phyloP scores from a whole-genome alignment of 37 sponge, comb jelly and placozoan species.

The Beroe ovata region DNA sequence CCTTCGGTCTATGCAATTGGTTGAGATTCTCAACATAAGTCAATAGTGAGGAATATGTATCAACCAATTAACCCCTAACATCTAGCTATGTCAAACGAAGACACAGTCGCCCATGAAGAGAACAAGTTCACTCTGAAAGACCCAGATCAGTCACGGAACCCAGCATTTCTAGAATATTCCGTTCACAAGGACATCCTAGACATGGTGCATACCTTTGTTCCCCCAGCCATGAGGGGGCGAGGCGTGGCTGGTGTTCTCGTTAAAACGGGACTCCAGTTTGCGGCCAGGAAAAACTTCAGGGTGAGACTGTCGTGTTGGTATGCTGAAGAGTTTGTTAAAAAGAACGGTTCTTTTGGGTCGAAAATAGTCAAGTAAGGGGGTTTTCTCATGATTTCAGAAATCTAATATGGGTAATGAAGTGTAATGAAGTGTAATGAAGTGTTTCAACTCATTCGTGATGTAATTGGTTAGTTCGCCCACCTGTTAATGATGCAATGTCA shows the following conservation, averaged over 20 bases:
- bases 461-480: too few species aligned
- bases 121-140: constrained; percentile 26
- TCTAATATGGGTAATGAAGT: too few species aligned
- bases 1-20: too few species aligned
- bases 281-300: constrained; percentile 15
- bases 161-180: constrained; percentile 61
- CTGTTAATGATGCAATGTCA: too few species aligned
- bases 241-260: constrained; percentile 57
- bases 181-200: background rate
- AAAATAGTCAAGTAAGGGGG: constrained; percentile 12
- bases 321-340: constrained; percentile 39
- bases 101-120: constrained; percentile 25
- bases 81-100: background rate
- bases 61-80: too few species aligned
- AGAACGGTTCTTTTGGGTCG: constrained; percentile 23
- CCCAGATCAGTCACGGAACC: background rate
- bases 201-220: constrained; percentile 60
- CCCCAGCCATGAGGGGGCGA: constrained; percentile 59
- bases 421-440: too few species aligned
- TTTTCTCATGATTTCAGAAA: too few species aligned
- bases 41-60: too few species aligned
- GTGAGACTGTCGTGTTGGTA: constrained; percentile 48
- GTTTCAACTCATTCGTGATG: too few species aligned
- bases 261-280: background rate
- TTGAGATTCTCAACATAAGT: too few species aligned